phyloP scores from a whole-genome alignment of 2,797 vertebrate genomes.

The Gambusia yucatana region DNA sequence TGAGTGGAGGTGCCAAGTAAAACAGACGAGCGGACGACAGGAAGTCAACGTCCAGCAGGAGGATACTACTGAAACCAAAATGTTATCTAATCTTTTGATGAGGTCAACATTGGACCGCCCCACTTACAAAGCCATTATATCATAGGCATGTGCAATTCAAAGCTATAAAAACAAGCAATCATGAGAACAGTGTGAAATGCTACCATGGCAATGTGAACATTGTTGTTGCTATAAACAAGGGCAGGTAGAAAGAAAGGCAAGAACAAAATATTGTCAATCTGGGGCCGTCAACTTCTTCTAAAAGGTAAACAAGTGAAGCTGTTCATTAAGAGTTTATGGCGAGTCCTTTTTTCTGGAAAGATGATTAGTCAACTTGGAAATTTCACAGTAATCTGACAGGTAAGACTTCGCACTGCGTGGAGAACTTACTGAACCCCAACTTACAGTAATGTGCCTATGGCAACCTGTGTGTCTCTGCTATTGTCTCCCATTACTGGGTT shows the following conservation, averaged over 20 bases:
- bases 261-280: slow-evolving; percentile 32
- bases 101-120: slow-evolving; percentile 54
- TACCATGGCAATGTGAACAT: slow-evolving; percentile 33
- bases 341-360: slow-evolving; percentile 11
- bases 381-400: slow-evolving; percentile 41
- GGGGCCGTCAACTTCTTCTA: slow-evolving; percentile 31
- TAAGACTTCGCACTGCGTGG: slow-evolving; percentile 41
- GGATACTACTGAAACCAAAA: slow-evolving; percentile 22
- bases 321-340: background rate
- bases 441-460: slow-evolving; percentile 62
- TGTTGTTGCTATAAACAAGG: slow-evolving; percentile 57
- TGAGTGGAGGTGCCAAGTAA: background rate
- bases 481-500: slow-evolving; percentile 68
- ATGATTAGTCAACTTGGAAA: slow-evolving; percentile 40
- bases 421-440: slow-evolving; percentile 55
- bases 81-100: slow-evolving; percentile 61
- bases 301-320: background rate
- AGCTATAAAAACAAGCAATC: slow-evolving; percentile 54
- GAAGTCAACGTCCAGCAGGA: background rate
- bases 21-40: slow-evolving; percentile 5
- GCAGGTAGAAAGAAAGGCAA: slow-evolving; percentile 30
- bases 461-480: slow-evolving; percentile 63
- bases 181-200: slow-evolving; percentile 37
- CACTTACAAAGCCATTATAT: slow-evolving; percentile 28
- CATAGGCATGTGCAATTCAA: slow-evolving; percentile 14